These are phyloP conservation scores for Andrena flavipes DNA, from an alignment of 2,888 invertebrate genomes.

Conservation along the genomic window DNA sequence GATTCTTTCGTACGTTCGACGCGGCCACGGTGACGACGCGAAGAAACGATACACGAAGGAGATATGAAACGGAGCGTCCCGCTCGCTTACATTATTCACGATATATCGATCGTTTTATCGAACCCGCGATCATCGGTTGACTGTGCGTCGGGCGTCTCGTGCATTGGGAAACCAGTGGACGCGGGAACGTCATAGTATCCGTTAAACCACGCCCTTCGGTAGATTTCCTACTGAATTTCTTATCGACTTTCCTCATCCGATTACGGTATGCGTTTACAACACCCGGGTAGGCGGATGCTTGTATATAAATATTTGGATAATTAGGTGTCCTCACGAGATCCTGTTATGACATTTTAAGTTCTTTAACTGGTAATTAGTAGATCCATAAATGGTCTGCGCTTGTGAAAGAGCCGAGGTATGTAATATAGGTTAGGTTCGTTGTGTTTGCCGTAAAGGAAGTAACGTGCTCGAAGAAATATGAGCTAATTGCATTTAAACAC, in stretches of 20 bases:
- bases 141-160: slow-evolving; percentile 45
- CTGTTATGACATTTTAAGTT: not conserved
- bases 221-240: not conserved
- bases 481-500: not conserved
- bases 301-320: not conserved
- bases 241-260: not conserved
- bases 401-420: not conserved
- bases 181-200: slow-evolving; percentile 62
- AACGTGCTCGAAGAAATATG: not conserved
- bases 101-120: slow-evolving; percentile 43
- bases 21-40: slow-evolving; percentile 22
- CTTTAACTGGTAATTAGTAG: too few relatives aligned
- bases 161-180: slow-evolving; percentile 39
- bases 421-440: not conserved
- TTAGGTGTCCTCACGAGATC: not conserved
- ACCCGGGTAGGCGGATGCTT: too few relatives aligned
- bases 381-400: not conserved
- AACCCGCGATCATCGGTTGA: slow-evolving; percentile 21
- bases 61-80: not conserved
- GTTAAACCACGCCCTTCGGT: slow-evolving; percentile 69
- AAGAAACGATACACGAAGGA: not conserved
- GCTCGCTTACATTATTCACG: not conserved
- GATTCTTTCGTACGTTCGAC: not conserved
- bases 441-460: too few relatives aligned
- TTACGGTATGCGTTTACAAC: not conserved